Evolutionary conservation across 2,797 vertebrate species (phyloP), one percentile per base, ranked within the genome.

Genomic region (Centroberyx gerrardi): DNA sequence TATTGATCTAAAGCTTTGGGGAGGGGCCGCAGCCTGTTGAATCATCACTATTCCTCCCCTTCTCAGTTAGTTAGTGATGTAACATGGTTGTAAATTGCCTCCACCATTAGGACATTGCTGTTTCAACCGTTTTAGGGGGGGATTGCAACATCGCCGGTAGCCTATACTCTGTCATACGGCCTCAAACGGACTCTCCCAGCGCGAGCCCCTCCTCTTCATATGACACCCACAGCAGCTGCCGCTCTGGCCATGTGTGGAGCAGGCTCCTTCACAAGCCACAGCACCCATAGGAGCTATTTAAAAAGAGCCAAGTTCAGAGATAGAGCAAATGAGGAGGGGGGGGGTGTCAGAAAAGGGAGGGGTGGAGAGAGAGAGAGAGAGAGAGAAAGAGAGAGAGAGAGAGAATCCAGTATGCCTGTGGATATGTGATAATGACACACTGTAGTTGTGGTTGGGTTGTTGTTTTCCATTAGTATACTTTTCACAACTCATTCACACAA

Each of bases 151-250:
- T 85, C 83, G 52, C 36, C 17, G 29, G 63, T 17, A 62, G 63
- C 63, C 72, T n/a, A 7, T 36, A 18, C 46, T 27, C 28, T 62
- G 42, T 18, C 49, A 22, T 22, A 49, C n/a, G n/a, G 59, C 29
- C 62, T 81, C 75, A 64, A 72, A 70, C 66, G 3, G 27, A 63
- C 33, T 36, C 6, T 36, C 33, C 33, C 33, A 36, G 33, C 33
- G 18, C 18, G 74, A 78, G 66, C 62, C 17, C 51, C 68, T 61
- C 79, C 70, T 65, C 83, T 86, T 82, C 89, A 92, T 65, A 76
- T 86, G 91, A 94, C 91, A 94, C 89, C 81, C 1, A n/a, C 81
- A 71, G 76, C 93, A 93, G 91, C 93, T 93, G 93, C 90, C 52
- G 68, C 60, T 58, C 22, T 2, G 27, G 76, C 88, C 90, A 88